Evolutionary conservation across 2,113 vertebrate genomes (phyloP).

Genomic region (Notarius lentiginosus): DNA sequence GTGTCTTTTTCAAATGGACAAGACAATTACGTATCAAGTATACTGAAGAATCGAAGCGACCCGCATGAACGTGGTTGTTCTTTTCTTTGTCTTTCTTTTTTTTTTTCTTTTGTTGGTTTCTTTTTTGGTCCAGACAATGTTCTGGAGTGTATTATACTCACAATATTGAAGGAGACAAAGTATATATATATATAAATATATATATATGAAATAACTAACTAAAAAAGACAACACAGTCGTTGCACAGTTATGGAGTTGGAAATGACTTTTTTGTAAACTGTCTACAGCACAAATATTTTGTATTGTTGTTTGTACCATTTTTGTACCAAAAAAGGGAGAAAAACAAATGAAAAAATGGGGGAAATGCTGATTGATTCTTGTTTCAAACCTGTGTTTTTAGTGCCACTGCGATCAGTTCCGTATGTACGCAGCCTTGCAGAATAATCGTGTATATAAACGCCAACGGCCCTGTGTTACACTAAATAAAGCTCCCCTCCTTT

Average conservation of each 20-base stretch:
- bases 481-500: slow-evolving; percentile 78
- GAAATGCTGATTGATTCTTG: slow-evolving; percentile 71
- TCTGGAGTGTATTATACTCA: slow-evolving; percentile 72
- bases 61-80: slow-evolving; percentile 83
- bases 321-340: slow-evolving; percentile 83
- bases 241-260: slow-evolving; percentile 74
- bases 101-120: not conserved
- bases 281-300: slow-evolving; percentile 99
- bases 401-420: slow-evolving; percentile 79
- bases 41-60: slow-evolving; percentile 74
- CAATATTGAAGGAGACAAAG: slow-evolving; percentile 61
- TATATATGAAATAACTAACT: slow-evolving; percentile 49
- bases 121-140: slow-evolving; percentile 63
- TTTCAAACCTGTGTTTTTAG: slow-evolving; percentile 87
- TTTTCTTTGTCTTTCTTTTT: slow-evolving; percentile 15
- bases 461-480: slow-evolving; percentile 78
- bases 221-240: slow-evolving; percentile 67
- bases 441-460: slow-evolving; percentile 79
- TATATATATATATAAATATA: slow-evolving; percentile 56
- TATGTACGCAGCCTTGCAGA: slow-evolving; percentile 82
- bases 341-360: slow-evolving; percentile 30
- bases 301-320: slow-evolving; percentile 98
- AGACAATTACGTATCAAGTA: slow-evolving; percentile 70
- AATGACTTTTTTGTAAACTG: slow-evolving; percentile 85
- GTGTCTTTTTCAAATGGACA: slow-evolving; percentile 83